phyloP scores from a whole-genome alignment of 1,140 invertebrate species.

The Lasaia peninsularis region DNA sequence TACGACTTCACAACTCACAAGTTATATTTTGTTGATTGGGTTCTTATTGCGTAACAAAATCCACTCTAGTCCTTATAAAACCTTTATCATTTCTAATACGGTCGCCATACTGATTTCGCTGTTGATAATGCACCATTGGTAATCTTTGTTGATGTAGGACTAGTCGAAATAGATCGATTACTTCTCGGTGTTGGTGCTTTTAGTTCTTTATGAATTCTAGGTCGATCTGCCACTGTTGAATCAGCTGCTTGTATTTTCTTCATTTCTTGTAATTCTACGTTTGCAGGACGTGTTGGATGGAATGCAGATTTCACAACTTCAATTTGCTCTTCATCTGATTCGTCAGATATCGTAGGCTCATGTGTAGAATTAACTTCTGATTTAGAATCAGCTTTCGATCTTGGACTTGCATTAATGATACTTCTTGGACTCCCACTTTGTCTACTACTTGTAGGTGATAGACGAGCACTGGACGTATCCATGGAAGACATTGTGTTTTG shows the following conservation, averaged over 20 bases:
- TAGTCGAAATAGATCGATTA: constrained; percentile 64
- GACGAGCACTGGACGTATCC: constrained; percentile 67
- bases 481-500: constrained; percentile 69
- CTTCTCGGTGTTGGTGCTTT: constrained; percentile 79
- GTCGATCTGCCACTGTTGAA: constrained; percentile 78
- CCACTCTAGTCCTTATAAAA: no score
- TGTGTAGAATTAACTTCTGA: constrained; percentile 80
- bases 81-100: constrained; percentile 78
- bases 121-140: constrained; percentile 75
- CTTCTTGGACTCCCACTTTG: constrained; percentile 74
- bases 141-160: constrained; percentile 80
- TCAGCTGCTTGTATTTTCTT: constrained; percentile 77
- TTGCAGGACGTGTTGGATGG: constrained; percentile 77
- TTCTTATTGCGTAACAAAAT: no score
- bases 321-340: constrained; percentile 81
- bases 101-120: constrained; percentile 86
- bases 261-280: constrained; percentile 68
- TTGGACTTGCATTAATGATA: constrained; percentile 66
- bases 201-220: constrained; percentile 72
- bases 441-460: constrained; percentile 78
- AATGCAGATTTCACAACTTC: constrained; percentile 88
- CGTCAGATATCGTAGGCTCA: constrained; percentile 81
- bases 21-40: no score
- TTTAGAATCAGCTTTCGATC: constrained; percentile 75
- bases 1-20: no score